Conservation (phyloP, 2,888 invertebrate genomes). For the Cactoblastis cactorum region DNA sequence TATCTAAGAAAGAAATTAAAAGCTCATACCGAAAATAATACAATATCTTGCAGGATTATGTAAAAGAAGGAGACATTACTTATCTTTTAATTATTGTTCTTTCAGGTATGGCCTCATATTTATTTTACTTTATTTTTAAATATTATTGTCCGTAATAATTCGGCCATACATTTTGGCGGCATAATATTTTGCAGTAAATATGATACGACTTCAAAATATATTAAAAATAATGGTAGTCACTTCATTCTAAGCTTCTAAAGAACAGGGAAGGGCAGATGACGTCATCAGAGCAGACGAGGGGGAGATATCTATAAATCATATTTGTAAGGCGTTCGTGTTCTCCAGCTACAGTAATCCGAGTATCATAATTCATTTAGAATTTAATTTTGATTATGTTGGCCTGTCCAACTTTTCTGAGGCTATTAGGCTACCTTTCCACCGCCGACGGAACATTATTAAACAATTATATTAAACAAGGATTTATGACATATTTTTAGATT, state of each 20-base stretch:
- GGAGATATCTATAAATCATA: slow-evolving; percentile 3
- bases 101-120: too few species aligned
- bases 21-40: too few species aligned
- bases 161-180: too few species aligned
- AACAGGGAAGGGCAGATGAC: neutral
- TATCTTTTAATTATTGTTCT: too few species aligned
- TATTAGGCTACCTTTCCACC: neutral
- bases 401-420: neutral
- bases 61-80: too few species aligned
- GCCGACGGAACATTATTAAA: neutral
- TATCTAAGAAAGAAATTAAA: too few species aligned
- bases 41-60: too few species aligned
- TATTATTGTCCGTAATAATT: too few species aligned
- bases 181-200: too few species aligned
- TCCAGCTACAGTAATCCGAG: neutral
- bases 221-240: neutral
- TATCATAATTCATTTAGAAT: neutral
- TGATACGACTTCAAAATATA: neutral
- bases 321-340: neutral
- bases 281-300: neutral
- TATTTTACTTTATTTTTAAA: too few species aligned
- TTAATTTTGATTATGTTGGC: neutral
- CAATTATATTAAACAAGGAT: too few species aligned
- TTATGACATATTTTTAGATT: too few species aligned
- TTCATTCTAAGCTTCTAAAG: neutral